Base-by-base conservation (phyloP, 1,140 invertebrate genomes). In the Oryzaephilus surinamensis region DNA sequence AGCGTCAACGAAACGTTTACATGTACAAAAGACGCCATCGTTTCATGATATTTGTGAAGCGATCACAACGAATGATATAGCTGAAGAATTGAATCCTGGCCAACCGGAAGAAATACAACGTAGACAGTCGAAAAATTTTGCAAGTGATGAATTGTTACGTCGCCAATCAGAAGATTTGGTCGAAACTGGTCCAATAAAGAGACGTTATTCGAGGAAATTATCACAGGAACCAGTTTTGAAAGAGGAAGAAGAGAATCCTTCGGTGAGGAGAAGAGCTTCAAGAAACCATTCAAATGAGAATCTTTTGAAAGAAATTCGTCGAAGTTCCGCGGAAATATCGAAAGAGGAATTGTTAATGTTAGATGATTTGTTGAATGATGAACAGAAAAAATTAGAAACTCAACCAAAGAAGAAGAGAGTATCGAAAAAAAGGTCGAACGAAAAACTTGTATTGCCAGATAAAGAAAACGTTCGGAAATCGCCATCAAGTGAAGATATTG, bases 41-140 rank as follows among this genome's bases (percentile, higher is more conserved):
- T 71, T 71, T 43, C 65, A 69, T 41, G 68, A 71, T 42, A 69
- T 71, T 27, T 71, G 69, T 41, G 53, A 60, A 38, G 65, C 62
- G 10, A 71, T 71, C n/a, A 65, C 65, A 2, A 66, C 64, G 2
- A 64, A 68, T 13, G 57, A 62, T 30, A 63, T 67, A 19, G 55
- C 67, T 33, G 66, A 69, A 32, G 69, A 70, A 47, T 43, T 71
- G 11, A 71, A 71, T 56, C 67, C 69, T 1, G 67, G 67, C 0
- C 61, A 58, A 59, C 57, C 46, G 36, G 53, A 50, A 47, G 61
- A 48, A 7, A 39, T 60, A 32, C 43, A 52, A 20, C 41, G 54
- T 11, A 40, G 48, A 30, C 56, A 62, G 54, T 38, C 52, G 52
- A 35, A 46, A 56, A 36, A 18, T 55, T 34, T n/a, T n/a, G n/a